Evolutionary conservation across 2,888 invertebrate genomes (phyloP), one percentile per base, ranked within the genome.

Genomic region (Coenonympha arcania): DNA sequence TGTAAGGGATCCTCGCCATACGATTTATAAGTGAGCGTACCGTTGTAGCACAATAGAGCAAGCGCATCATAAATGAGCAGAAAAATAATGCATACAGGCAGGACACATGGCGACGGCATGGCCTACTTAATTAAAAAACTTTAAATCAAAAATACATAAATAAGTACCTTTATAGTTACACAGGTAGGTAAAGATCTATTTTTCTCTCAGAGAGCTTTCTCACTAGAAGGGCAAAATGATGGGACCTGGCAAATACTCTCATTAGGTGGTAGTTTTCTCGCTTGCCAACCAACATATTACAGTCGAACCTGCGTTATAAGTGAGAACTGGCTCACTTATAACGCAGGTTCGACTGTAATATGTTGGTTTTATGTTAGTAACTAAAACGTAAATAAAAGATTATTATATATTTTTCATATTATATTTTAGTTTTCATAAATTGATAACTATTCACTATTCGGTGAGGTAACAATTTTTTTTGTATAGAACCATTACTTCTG

Each of bases 401-500:
- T n/a, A n/a, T n/a, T n/a, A n/a, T 6, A 43, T 36, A 13, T 39
- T 55, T 59, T 76, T 78, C 74, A 67, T 71, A 73, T 78, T 83
- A 73, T 82, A 82, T 81, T 82, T 68, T 75, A 79, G 72, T 79
- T 78, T 78, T 73, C 73, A 79, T 79, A 78, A 81, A 77, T 80
- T 76, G 77, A 79, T 79, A 79, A 78, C 81, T 84, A 84, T 79
- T 66, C 71, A 77, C 82, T 83, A 84, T 85, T n/a, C 79, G 83
- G 83, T 85, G 84, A 84, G 84, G 84, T 83, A 83, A 83, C 81
- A 83, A 84, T 75, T 76, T 72, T 44, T 75, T 72, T n/a, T n/a
- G 74, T 72, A 71, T 76, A 81, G 78, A 80, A 79, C 74, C 76
- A 71, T 72, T n/a, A 64, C 72, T 71, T 58, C 51, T 73, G 74